These are phyloP conservation scores for Brenthis daphne DNA, from an alignment of 2,888 invertebrate genomes.

Conservation along the genomic window DNA sequence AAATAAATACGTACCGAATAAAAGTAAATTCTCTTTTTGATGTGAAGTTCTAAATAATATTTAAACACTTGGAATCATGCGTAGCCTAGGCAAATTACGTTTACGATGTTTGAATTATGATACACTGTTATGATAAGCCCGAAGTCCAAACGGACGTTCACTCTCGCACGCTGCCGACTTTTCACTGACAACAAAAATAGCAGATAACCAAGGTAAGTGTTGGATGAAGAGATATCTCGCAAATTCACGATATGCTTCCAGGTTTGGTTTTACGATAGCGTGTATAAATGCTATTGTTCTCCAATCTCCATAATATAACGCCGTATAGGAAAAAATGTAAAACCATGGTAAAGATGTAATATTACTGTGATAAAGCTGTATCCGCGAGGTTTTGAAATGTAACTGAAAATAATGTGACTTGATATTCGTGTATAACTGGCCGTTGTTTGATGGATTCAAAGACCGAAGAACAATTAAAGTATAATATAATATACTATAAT, in stretches of 20 bases:
- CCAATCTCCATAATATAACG: background rate
- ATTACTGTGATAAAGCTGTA: constrained; percentile 2
- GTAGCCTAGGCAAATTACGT: constrained; percentile 8
- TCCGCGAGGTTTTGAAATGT: constrained; percentile 2
- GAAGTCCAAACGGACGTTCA: constrained; percentile 46
- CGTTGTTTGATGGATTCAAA: too few species aligned
- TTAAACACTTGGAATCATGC: constrained; percentile 1
- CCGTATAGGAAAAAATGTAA: background rate
- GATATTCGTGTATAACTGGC: too few species aligned
- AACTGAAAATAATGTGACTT: background rate
- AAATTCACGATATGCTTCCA: constrained; percentile 17
- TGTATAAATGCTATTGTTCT: constrained; percentile 29
- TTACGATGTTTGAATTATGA: background rate
- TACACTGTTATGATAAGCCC: constrained; percentile 18
- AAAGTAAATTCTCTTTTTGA: background rate
- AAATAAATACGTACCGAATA: constrained; percentile 5
- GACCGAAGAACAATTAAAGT: too few species aligned
- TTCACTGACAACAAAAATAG: constrained; percentile 62
- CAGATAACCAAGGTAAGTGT: constrained; percentile 55
- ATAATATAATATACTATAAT: too few species aligned
- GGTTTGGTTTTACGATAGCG: constrained; percentile 21
- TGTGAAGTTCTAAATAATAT: background rate
- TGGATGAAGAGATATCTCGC: constrained; percentile 41
- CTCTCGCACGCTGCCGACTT: constrained; percentile 52
- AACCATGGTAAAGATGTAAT: too few species aligned